Evolutionary conservation across 2,113 vertebrate genomes (phyloP).

Genomic region (Baryphthengus martii): DNA sequence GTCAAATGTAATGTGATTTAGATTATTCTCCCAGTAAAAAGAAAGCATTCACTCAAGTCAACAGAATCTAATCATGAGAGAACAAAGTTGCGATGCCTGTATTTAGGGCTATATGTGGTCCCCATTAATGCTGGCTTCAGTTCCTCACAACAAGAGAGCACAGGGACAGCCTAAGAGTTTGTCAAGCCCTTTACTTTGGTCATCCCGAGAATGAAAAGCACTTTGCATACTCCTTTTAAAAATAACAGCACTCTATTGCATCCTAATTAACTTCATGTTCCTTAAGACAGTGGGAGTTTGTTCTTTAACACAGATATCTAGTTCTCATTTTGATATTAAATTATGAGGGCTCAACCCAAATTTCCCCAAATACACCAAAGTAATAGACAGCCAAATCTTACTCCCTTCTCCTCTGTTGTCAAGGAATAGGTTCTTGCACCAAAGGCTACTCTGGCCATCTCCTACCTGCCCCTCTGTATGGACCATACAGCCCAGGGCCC

Average conservation of each 20-base stretch:
- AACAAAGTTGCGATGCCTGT: neutral
- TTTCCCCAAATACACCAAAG: neutral
- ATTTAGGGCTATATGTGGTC: neutral
- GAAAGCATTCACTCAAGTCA: neutral
- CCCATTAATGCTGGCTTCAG: neutral
- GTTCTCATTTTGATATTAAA: neutral
- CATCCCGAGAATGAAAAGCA: neutral
- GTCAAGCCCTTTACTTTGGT: neutral
- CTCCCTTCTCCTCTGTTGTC: neutral
- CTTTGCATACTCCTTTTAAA: neutral
- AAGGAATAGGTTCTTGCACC: neutral
- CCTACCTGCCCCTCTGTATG: neutral
- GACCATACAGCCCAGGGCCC: neutral
- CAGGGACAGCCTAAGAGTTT: neutral
- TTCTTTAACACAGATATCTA: neutral
- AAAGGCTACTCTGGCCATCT: neutral
- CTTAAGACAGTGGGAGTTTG: neutral
- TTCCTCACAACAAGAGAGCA: neutral
- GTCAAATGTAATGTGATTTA: neutral
- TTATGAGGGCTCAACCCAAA: neutral
- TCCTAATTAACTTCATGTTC: neutral
- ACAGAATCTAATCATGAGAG: neutral
- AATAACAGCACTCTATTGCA: neutral
- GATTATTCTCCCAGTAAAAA: slow-evolving; percentile 15
- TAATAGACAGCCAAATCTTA: neutral